Evolutionary conservation across 2,113 vertebrate genomes (phyloP).

Genomic region (Gulo gulo): DNA sequence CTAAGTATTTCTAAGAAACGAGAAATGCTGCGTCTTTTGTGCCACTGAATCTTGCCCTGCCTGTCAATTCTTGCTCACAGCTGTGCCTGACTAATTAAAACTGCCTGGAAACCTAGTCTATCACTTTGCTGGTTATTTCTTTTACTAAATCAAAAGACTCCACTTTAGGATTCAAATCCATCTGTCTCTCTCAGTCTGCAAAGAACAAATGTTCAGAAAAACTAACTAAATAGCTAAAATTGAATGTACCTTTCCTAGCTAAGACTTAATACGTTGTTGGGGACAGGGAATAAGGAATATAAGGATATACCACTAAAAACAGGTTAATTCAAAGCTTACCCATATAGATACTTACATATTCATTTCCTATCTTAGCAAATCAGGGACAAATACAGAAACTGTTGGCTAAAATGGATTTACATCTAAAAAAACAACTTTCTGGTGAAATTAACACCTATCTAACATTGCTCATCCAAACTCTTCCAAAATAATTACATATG

Average conservation of each 20-base stretch:
- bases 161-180: slow-evolving; percentile 69
- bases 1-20: background rate
- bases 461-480: slow-evolving; percentile 20
- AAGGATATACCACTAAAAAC: background rate
- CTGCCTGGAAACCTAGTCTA: slow-evolving; percentile 51
- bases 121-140: slow-evolving; percentile 57
- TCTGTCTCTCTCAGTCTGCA: slow-evolving; percentile 61
- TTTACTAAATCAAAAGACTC: slow-evolving; percentile 48
- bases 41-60: background rate
- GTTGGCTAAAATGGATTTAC: background rate
- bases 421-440: slow-evolving; percentile 11
- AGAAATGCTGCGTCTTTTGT: background rate
- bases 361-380: slow-evolving; percentile 1
- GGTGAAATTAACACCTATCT: background rate
- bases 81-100: slow-evolving; percentile 57
- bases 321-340: background rate
- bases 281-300: background rate
- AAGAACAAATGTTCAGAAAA: slow-evolving; percentile 65
- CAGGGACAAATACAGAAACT: background rate
- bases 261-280: background rate
- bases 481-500: slow-evolving; percentile 10
- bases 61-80: slow-evolving; percentile 28
- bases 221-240: slow-evolving; percentile 62
- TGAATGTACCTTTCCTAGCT: slow-evolving; percentile 53
- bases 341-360: background rate